phyloP scores from a whole-genome alignment of 1,140 invertebrate genomes.

The Atta cephalotes region DNA sequence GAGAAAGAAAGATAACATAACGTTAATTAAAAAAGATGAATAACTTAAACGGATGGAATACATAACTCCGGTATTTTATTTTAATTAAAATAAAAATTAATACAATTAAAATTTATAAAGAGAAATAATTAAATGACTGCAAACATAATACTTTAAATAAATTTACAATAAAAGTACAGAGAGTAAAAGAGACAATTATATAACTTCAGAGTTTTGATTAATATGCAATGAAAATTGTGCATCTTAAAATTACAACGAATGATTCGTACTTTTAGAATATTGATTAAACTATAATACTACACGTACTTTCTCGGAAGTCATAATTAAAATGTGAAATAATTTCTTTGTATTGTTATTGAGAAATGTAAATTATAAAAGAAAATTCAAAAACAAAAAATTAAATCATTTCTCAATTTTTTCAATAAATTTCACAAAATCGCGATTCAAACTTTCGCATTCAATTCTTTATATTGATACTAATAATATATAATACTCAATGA shows the following conservation, averaged over 20 bases:
- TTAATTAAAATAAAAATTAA: conserved; percentile 26
- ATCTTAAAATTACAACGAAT: conserved; percentile 2
- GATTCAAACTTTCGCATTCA: background rate
- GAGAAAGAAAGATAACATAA: background rate
- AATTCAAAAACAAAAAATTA: background rate
- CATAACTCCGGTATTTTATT: background rate
- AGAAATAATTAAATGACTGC: conserved; percentile 16
- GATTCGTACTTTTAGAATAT: conserved; percentile 18
- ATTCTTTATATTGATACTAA: background rate
- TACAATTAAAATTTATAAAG: background rate
- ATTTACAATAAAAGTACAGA: background rate
- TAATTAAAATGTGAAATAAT: background rate
- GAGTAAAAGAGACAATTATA: background rate
- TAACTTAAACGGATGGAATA: background rate
- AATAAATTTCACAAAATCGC: background rate
- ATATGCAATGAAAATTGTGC: background rate
- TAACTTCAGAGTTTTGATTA: background rate
- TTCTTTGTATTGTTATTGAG: background rate
- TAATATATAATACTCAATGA: background rate
- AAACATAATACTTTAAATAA: background rate
- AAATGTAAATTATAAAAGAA: background rate
- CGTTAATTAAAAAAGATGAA: conserved; percentile 24
- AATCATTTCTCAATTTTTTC: background rate
- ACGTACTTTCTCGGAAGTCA: background rate
- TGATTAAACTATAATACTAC: conserved; percentile 13